A percentile compares a stretch with the other conserved stretches of the same genome.
Conservation (phyloP, 2,888 invertebrate species). For the Noctua fimbriata region DNA sequence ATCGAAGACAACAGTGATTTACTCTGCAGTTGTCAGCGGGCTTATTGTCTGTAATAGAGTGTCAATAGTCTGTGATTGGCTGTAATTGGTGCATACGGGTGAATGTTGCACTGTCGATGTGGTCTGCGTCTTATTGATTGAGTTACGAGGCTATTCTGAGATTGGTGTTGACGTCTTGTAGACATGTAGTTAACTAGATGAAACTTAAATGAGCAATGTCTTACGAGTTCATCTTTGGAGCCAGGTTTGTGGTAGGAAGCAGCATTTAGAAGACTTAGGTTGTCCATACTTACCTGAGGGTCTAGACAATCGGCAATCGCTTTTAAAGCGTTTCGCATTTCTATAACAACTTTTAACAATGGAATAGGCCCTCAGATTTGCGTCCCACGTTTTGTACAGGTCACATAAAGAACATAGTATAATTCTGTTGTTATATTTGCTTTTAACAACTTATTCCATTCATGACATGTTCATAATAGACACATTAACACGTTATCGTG, state of each 20-base stretch:
- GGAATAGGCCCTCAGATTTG: not conserved
- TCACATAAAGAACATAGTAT: not conserved
- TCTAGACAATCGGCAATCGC: not conserved
- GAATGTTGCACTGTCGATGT: constrained; percentile 7
- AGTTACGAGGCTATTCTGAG: not conserved
- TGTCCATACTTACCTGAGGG: not conserved
- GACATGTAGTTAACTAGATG: not conserved
- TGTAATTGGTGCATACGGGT: constrained; percentile 63
- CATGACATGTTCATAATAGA: not conserved
- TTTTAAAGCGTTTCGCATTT: not conserved
- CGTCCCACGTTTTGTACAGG: not conserved
- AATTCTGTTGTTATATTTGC: not conserved
- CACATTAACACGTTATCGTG: constrained; percentile 17
- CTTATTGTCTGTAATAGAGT: constrained; percentile 48
- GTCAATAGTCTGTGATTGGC: constrained; percentile 62
- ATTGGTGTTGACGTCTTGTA: not conserved
- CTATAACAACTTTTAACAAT: not conserved
- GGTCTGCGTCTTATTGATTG: constrained; percentile 8
- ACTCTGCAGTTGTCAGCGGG: constrained; percentile 26
- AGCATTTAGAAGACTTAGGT: not conserved
- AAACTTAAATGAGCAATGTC: not conserved
- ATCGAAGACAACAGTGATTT: constrained; percentile 45
- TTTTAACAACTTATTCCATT: constrained; percentile 1
- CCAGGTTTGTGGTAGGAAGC: not conserved
- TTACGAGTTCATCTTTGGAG: not conserved